A percentile compares a stretch with the other conserved stretches of the same genome.
These are phyloP conservation scores for Athalia circularis DNA, from an alignment of 2,888 invertebrate species.

Conservation along the genomic window DNA sequence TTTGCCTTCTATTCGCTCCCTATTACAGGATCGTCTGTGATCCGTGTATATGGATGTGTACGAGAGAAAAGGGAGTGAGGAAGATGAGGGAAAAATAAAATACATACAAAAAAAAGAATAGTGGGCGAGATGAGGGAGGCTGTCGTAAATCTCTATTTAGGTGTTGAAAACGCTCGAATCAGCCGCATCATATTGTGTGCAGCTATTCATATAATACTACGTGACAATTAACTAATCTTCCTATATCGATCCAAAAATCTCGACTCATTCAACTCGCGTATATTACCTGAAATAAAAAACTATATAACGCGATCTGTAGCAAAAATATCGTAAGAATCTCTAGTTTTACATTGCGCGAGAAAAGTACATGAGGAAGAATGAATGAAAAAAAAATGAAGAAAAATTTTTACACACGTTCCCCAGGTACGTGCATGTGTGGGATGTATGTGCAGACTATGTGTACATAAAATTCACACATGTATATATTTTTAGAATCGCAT, in stretches of 20 bases:
- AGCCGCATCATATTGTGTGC: slow-evolving; percentile 49
- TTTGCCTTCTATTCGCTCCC: slow-evolving; percentile 56
- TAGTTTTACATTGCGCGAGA: too few species aligned
- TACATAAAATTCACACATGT: too few species aligned
- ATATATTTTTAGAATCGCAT: neutral
- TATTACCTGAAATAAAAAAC: too few species aligned
- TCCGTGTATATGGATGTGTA: neutral
- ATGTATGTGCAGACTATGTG: too few species aligned
- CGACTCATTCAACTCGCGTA: too few species aligned
- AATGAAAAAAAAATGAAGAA: too few species aligned
- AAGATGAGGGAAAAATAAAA: slow-evolving; percentile 17
- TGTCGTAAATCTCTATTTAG: slow-evolving; percentile 65
- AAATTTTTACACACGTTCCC: too few species aligned
- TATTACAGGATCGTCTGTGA: slow-evolving; percentile 48
- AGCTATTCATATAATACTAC: neutral
- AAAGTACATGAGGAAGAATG: too few species aligned
- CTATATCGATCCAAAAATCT: neutral
- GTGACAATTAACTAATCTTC: neutral
- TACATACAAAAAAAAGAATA: slow-evolving; percentile 7
- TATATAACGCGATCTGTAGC: too few species aligned
- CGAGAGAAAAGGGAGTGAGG: slow-evolving; percentile 7
- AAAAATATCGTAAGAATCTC: too few species aligned
- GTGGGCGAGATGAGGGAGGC: neutral
- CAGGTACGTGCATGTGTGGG: too few species aligned
- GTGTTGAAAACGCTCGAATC: slow-evolving; percentile 60